Percentiles rank a stretch among this genome's conserved stretches.
Evolutionary conservation across 2,113 vertebrate species (phyloP).

Genomic region (Gasterosteus aculeatus): DNA sequence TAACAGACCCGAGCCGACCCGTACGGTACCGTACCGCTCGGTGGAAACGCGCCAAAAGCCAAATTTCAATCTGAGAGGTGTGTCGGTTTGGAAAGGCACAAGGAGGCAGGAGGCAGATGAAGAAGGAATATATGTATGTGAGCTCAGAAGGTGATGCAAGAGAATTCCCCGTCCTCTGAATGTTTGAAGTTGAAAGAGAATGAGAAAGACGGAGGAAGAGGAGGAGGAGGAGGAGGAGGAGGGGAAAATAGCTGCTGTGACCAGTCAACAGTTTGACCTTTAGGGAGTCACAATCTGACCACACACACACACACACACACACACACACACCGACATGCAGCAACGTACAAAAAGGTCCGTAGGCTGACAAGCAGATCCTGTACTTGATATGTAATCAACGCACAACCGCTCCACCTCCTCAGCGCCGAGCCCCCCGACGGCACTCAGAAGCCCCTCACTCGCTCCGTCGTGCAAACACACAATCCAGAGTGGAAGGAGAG

Average conservation of each 20-base stretch:
- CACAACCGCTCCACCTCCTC: slow-evolving; percentile 16
- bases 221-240: slow-evolving; percentile 7
- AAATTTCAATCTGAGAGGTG: slow-evolving; percentile 60
- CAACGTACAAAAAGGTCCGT: slow-evolving; percentile 15
- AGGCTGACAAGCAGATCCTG: slow-evolving; percentile 32
- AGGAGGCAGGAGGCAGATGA: slow-evolving; percentile 47
- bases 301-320: slow-evolving; percentile 13
- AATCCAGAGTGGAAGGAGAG: neutral
- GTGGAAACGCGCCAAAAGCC: slow-evolving; percentile 32
- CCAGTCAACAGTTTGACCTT: slow-evolving; percentile 62
- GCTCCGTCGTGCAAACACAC: neutral
- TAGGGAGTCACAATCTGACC: slow-evolving; percentile 44
- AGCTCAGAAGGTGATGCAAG: slow-evolving; percentile 33
- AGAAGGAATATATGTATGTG: slow-evolving; percentile 50
- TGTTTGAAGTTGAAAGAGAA: slow-evolving; percentile 68
- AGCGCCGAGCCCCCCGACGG: slow-evolving; percentile 21
- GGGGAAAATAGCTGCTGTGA: slow-evolving; percentile 54
- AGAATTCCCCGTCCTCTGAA: slow-evolving; percentile 39
- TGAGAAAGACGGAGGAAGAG: slow-evolving; percentile 52
- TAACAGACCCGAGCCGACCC: no score
- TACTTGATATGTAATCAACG: slow-evolving; percentile 23
- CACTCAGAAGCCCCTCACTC: slow-evolving; percentile 17
- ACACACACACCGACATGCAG: neutral
- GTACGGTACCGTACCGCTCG: no score
- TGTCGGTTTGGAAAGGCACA: slow-evolving; percentile 33